These are phyloP conservation scores for Tribolium castaneum DNA, from an alignment of 1,140 invertebrate genomes.

Conservation along the genomic window DNA sequence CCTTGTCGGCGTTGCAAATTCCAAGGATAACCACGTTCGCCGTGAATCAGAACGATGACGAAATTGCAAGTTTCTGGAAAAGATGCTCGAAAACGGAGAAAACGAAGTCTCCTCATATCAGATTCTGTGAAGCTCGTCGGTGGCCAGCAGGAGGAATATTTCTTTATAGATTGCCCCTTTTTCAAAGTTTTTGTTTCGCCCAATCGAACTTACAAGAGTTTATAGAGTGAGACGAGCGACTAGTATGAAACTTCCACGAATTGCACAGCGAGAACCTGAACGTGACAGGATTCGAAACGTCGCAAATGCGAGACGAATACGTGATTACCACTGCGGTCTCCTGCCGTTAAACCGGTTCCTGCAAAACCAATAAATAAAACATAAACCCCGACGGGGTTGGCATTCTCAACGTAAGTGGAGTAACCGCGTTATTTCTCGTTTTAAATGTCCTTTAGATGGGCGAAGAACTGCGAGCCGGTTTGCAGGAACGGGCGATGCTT, in stretches of 20 bases:
- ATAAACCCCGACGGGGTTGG: constrained; percentile 15
- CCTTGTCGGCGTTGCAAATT: constrained; percentile 17
- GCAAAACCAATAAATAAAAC: constrained; percentile 36
- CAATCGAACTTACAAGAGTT: constrained; percentile 11
- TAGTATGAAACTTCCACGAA: constrained; percentile 33
- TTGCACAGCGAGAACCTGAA: constrained; percentile 30
- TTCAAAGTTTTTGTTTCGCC: constrained; percentile 22
- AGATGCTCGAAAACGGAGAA: neutral
- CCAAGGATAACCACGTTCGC: constrained; percentile 31
- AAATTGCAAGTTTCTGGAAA: constrained; percentile 23
- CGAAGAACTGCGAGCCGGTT: neutral
- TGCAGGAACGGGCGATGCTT: neutral
- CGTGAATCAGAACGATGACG: constrained; percentile 34
- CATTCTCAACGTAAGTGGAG: constrained; percentile 21
- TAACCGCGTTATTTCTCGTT: constrained; percentile 28
- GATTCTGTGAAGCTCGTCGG: too few relatives aligned
- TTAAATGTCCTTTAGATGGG: constrained; percentile 10
- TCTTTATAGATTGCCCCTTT: neutral
- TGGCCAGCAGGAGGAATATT: neutral
- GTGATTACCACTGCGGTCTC: constrained; percentile 31
- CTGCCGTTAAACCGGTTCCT: constrained; percentile 40
- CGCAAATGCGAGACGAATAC: constrained; percentile 39
- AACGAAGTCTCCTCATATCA: neutral
- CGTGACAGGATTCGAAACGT: constrained; percentile 41
- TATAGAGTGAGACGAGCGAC: constrained; percentile 30